These are phyloP conservation scores for Apis cerana DNA, from an alignment of 1,140 invertebrate species.

Conservation along the genomic window DNA sequence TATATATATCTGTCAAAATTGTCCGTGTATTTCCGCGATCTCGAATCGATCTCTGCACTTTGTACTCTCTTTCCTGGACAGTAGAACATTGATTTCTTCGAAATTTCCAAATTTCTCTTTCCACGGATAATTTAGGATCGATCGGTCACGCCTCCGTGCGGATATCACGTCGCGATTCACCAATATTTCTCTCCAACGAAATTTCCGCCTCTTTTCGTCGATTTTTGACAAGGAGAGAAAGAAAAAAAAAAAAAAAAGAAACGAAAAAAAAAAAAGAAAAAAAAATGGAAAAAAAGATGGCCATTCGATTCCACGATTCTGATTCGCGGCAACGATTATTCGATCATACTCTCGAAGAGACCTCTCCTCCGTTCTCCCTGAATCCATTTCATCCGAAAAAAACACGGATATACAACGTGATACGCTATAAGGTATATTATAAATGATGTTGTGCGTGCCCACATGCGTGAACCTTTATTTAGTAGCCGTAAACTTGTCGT, in stretches of 20 bases:
- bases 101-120: neutral
- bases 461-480: conserved; percentile 67
- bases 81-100: neutral
- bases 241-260: no score
- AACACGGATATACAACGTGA: conserved; percentile 56
- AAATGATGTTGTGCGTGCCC: conserved; percentile 66
- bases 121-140: no score
- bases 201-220: no score
- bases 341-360: conserved; percentile 18
- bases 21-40: neutral
- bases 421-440: conserved; percentile 67
- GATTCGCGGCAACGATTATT: neutral
- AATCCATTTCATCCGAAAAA: conserved; percentile 49
- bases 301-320: neutral
- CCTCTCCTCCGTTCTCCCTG: conserved; percentile 23
- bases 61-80: neutral
- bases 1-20: conserved; percentile 46
- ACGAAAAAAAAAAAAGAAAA: no score
- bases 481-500: conserved; percentile 71
- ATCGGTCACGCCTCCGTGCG: no score
- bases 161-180: no score
- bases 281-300: no score
- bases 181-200: no score
- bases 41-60: conserved; percentile 36
- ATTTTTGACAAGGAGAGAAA: no score